Percentiles rank a stretch among this genome's conserved stretches.
Conservation (phyloP, 2,888 invertebrate genomes). For the Tribolium freemani region DNA sequence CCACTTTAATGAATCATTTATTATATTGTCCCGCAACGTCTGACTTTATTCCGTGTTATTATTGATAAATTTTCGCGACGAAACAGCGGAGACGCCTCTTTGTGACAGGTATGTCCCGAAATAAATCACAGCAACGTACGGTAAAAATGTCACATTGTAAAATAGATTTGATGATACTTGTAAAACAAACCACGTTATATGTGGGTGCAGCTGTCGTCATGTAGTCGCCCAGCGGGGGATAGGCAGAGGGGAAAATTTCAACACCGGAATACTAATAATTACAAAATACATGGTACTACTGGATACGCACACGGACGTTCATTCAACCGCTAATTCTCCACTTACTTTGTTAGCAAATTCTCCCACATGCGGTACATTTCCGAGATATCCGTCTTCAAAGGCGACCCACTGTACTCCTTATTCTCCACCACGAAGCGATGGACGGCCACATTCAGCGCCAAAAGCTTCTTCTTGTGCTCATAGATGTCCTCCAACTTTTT, state of each 20-base stretch:
- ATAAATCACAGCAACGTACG: conserved; percentile 51
- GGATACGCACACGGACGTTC: conserved; percentile 49
- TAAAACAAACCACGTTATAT: conserved; percentile 59
- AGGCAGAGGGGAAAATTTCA: conserved; percentile 47
- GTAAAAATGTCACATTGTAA: conserved; percentile 52
- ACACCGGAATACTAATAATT: conserved; percentile 55
- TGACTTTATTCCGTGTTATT: conserved; percentile 28
- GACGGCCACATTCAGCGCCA: conserved; percentile 73
- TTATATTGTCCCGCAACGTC: conserved; percentile 32
- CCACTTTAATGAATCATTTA: conserved; percentile 47
- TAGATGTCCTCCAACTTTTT: conserved; percentile 71
- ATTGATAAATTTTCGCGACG: conserved; percentile 20
- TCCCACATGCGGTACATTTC: conserved; percentile 80
- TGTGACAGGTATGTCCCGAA: conserved; percentile 37
- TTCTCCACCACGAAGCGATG: conserved; percentile 72
- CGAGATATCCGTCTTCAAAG: conserved; percentile 76
- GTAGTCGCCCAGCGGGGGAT: conserved; percentile 55
- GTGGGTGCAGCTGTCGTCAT: conserved; percentile 65
- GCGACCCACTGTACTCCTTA: conserved; percentile 65
- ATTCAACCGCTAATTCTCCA: conserved; percentile 45
- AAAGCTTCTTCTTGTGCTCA: conserved; percentile 72
- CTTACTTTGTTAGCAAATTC: conserved; percentile 78
- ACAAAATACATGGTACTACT: conserved; percentile 49
- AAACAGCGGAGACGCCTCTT: not conserved
- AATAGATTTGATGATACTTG: conserved; percentile 57